Evolutionary conservation across 2,888 invertebrate genomes (phyloP).

Genomic region (Phengaris alcon): DNA sequence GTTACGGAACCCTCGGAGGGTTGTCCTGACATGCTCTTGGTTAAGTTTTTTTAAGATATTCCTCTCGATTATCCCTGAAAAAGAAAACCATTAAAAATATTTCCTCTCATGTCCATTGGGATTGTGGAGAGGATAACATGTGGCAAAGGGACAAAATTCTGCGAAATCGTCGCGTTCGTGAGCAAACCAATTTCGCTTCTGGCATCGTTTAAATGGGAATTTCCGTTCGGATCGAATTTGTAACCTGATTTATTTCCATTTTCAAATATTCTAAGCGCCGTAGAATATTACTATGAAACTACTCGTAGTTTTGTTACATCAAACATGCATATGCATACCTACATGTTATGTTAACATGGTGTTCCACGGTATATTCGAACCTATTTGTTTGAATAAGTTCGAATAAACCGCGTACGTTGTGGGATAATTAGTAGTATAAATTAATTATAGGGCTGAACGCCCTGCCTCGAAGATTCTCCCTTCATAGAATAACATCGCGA

Average conservation of each 20-base stretch:
- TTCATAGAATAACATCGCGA: background rate
- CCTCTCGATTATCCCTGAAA: no score
- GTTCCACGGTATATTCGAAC: background rate
- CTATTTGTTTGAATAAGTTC: background rate
- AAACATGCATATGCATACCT: background rate
- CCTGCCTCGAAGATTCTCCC: background rate
- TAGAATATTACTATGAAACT: background rate
- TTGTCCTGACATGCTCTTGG: no score
- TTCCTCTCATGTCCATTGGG: background rate
- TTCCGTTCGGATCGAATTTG: constrained; percentile 21
- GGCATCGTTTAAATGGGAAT: constrained; percentile 23
- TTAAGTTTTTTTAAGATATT: no score
- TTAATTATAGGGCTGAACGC: background rate
- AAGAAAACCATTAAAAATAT: no score
- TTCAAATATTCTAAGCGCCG: background rate
- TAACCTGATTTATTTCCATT: constrained; percentile 13
- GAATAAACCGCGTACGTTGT: background rate
- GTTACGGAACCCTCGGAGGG: no score
- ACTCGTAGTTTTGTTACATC: background rate
- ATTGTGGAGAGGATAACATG: constrained; percentile 9
- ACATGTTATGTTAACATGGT: background rate
- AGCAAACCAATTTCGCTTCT: constrained; percentile 21
- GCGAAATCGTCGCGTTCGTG: constrained; percentile 20
- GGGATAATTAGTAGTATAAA: no score
- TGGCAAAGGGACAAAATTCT: constrained; percentile 18